Evolutionary conservation across 1,140 invertebrate species (phyloP).

Genomic region (Lerema accius): DNA sequence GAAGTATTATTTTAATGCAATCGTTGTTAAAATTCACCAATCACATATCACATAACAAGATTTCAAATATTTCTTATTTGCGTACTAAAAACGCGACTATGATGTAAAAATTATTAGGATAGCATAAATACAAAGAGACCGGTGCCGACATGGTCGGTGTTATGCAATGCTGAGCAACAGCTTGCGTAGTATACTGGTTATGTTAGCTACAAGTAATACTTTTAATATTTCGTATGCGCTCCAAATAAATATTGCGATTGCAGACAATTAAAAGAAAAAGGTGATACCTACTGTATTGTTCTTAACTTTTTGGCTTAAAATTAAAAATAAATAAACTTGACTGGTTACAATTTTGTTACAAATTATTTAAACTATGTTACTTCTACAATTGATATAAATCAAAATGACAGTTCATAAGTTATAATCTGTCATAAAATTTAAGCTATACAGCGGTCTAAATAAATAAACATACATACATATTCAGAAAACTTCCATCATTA

Average conservation of each 20-base stretch:
- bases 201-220: slow-evolving; percentile 37
- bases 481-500: too few species aligned
- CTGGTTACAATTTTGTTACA: too few species aligned
- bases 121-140: slow-evolving; percentile 49
- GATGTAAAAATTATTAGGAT: slow-evolving; percentile 53
- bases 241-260: slow-evolving; percentile 27
- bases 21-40: slow-evolving; percentile 18
- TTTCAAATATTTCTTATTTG: neutral
- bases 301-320: too few species aligned
- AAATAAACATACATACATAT: too few species aligned
- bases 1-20: too few species aligned
- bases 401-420: too few species aligned
- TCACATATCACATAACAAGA: neutral
- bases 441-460: too few species aligned
- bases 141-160: slow-evolving; percentile 40
- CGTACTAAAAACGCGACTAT: slow-evolving; percentile 29
- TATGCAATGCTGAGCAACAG: slow-evolving; percentile 61
- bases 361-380: too few species aligned
- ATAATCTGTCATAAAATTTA: slow-evolving; percentile 1
- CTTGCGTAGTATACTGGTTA: slow-evolving; percentile 47
- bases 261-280: slow-evolving; percentile 6
- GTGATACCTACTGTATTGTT: neutral
- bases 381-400: too few species aligned
- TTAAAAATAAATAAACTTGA: too few species aligned
- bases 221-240: slow-evolving; percentile 34